Evolutionary conservation across 1,140 invertebrate species (phyloP).

Genomic region (Myzus persicae): DNA sequence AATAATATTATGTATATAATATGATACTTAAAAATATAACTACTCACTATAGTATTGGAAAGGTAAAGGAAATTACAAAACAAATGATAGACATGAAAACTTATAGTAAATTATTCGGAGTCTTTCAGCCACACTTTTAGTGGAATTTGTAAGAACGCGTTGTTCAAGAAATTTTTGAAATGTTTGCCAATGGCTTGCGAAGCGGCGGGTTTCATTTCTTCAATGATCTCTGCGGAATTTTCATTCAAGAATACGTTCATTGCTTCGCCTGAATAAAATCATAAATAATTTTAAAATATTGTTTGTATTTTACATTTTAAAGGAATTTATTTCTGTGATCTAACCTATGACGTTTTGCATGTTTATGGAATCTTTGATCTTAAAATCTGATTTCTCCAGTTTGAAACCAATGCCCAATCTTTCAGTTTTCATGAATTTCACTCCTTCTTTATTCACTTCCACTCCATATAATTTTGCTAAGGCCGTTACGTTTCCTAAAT

Average conservation of each 20-base stretch:
- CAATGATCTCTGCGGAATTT: slow-evolving; percentile 82
- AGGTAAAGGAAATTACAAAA: not conserved
- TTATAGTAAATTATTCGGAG: slow-evolving; percentile 20
- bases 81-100: not conserved
- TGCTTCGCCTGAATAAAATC: slow-evolving; percentile 70
- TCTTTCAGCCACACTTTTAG: slow-evolving; percentile 78
- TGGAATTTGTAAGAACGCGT: slow-evolving; percentile 78
- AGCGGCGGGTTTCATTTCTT: slow-evolving; percentile 82
- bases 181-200: slow-evolving; percentile 77
- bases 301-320: not conserved
- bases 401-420: slow-evolving; percentile 76
- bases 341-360: slow-evolving; percentile 77
- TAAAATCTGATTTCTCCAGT: slow-evolving; percentile 74
- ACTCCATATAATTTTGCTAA: slow-evolving; percentile 76
- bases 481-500: slow-evolving; percentile 74
- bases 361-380: slow-evolving; percentile 75
- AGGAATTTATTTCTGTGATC: slow-evolving; percentile 60
- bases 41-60: not conserved
- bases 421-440: slow-evolving; percentile 73
- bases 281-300: not conserved
- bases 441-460: slow-evolving; percentile 69
- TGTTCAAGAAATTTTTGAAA: slow-evolving; percentile 79
- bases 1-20: not conserved
- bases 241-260: slow-evolving; percentile 87
- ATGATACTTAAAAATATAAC: not conserved